Conservation (phyloP, 2,113 vertebrate species). For the Irena cyanogastra region DNA sequence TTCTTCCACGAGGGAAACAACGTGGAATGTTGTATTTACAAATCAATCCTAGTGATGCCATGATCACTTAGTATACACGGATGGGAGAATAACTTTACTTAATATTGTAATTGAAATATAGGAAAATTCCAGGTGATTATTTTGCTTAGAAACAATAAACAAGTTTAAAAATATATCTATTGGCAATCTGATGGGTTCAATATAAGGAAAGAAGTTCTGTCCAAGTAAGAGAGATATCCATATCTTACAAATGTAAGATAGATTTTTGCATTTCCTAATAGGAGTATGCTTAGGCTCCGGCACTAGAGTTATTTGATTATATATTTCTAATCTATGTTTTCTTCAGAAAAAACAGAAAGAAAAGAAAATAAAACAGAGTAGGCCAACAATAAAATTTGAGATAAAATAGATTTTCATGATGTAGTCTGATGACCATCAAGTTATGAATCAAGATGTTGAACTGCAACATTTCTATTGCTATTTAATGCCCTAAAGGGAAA, state of each 20-base stretch:
- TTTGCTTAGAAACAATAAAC: neutral
- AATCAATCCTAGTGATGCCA: neutral
- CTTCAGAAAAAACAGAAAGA: too few relatives aligned
- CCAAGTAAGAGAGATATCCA: neutral
- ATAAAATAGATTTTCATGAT: neutral
- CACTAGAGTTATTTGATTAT: neutral
- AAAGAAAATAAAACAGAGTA: too few relatives aligned
- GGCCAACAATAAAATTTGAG: neutral
- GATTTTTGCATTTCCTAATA: neutral
- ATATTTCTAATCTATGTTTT: neutral
- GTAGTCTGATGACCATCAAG: neutral
- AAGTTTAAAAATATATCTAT: neutral
- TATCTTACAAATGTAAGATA: neutral
- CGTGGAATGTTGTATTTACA: neutral
- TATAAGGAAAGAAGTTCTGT: neutral
- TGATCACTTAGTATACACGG: neutral
- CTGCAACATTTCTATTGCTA: neutral
- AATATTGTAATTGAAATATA: neutral
- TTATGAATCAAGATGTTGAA: neutral
- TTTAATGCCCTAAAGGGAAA: neutral
- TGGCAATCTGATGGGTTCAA: neutral
- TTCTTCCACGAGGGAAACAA: neutral
- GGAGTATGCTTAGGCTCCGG: accelerated
- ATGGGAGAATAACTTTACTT: neutral
- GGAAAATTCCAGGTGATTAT: neutral